Evolutionary conservation across 2,888 invertebrate genomes (phyloP), one percentile per base, ranked within the genome.

Genomic region (Mythimna albipuncta): DNA sequence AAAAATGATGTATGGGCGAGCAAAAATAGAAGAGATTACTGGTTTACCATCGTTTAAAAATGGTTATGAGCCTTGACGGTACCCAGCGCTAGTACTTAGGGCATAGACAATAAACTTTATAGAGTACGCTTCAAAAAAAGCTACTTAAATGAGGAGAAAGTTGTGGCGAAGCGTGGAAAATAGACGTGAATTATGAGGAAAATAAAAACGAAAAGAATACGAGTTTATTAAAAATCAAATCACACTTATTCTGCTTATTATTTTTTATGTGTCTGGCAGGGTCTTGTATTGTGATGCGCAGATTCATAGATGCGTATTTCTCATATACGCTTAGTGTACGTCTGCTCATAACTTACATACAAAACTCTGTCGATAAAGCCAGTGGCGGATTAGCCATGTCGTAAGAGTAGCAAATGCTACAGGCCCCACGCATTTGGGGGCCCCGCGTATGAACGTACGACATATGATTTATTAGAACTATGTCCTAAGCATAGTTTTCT

Each of bases 21-120:
- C 0, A 64, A 55, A n/a, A 44, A 57, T 38, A 19, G 26, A 35
- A 6, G n/a, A 55, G 44, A 73, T 64, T 79, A 19, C 41, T 64
- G 11, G 59, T 59, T 50, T 19, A 0, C 54, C 50, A 9, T 55
- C 64, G 47, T 81, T 77, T 75, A 44, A 41, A 1, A 52, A 2
- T n/a, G 59, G n/a, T 75, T 64, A 77, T 68, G 77, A 32, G 26
- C 50, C 77, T 64, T 77, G 68, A 77, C 81, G 64, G 59, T 4
- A 11, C 13, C 11, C 16, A 38, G 2, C 5, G 16, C 6, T 41
- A 0, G 26, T 58, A 69, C 41, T 77, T 44, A 57, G 19, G 13
- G 10, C 4, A 9, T 26, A 58, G 35, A 54, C 58, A 77, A 75
- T 19, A 68, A 75, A 41, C n/a, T 9, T 19, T 50, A 16, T 58